A percentile compares a stretch with the other conserved stretches of the same genome.
These are phyloP conservation scores for Scolanthus callimorphus DNA, from an alignment of 92 coral and sea anemone species.

Conservation along the genomic window DNA sequence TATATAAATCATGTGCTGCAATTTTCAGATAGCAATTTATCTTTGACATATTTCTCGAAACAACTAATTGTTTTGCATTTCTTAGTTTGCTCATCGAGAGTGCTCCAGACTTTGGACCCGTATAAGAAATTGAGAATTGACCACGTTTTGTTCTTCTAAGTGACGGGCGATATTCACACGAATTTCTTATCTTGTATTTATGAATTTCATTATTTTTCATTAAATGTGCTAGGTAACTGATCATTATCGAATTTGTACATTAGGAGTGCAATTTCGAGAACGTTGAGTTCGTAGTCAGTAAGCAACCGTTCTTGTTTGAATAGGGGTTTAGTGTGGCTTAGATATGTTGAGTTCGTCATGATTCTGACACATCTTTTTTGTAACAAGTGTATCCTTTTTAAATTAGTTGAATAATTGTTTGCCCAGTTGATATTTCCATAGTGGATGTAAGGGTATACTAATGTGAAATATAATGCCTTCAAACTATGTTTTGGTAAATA, in stretches of 20 bases:
- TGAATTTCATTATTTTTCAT: not conserved
- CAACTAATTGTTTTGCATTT: not conserved
- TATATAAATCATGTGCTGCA: not conserved
- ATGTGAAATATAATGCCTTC: not conserved
- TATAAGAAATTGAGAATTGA: conserved; percentile 2
- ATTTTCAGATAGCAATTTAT: not conserved
- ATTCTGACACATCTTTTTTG: conserved; percentile 3
- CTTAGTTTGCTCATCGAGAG: not conserved
- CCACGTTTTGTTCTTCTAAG: not conserved
- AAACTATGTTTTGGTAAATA: not conserved
- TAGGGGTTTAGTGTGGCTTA: not conserved
- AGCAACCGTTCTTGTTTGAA: conserved; percentile 2
- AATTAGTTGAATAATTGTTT: not conserved
- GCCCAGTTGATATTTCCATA: conserved; percentile 4
- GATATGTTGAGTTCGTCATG: not conserved
- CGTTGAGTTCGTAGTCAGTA: not conserved
- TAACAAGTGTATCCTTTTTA: not conserved
- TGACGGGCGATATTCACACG: not conserved
- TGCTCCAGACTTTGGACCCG: conserved; percentile 7
- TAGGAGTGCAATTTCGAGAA: not conserved
- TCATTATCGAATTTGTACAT: conserved; percentile 2
- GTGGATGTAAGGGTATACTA: not conserved
- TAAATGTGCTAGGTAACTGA: not conserved
- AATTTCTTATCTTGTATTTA: not conserved
- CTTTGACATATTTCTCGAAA: not conserved